These are phyloP conservation scores for Drosophila leonis DNA, from an alignment of 2,888 invertebrate species.

Conservation along the genomic window DNA sequence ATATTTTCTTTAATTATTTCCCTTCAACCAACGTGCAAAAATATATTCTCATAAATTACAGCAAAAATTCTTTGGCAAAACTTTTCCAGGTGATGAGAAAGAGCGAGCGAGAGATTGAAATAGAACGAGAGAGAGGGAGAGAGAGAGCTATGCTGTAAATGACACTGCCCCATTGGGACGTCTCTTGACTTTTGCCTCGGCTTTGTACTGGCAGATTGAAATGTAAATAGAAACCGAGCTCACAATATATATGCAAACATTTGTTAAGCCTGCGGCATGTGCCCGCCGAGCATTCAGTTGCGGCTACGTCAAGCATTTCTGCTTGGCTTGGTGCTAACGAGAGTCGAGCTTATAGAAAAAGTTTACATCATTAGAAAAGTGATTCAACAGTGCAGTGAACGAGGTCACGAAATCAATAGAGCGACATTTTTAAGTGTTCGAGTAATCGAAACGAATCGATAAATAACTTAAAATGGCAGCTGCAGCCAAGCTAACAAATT, in stretches of 20 bases:
- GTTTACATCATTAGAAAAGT: conserved; percentile 4
- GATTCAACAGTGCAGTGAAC: conserved; percentile 1
- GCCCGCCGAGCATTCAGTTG: conserved; percentile 36
- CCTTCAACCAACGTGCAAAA: conserved; percentile 37
- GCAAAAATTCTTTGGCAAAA: conserved; percentile 30
- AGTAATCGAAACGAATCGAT: conserved; percentile 7
- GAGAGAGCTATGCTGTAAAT: conserved; percentile 23
- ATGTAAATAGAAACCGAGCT: conserved; percentile 36
- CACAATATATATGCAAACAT: conserved; percentile 27
- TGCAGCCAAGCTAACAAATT: not conserved
- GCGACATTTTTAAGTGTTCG: not conserved
- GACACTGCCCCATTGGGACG: conserved; percentile 29
- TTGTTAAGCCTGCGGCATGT: conserved; percentile 43
- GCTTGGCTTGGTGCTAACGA: conserved; percentile 2
- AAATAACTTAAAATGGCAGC: not conserved
- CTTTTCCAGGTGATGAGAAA: conserved; percentile 25
- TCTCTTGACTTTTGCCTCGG: conserved; percentile 8
- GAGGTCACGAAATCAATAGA: conserved; percentile 25
- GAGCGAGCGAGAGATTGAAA: not conserved
- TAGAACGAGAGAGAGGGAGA: not conserved
- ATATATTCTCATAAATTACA: conserved; percentile 43
- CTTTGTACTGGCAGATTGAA: conserved; percentile 36
- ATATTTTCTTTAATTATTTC: conserved; percentile 70
- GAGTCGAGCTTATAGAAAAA: not conserved
- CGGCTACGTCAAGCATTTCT: conserved; percentile 19